Base-by-base conservation (phyloP, 2,888 invertebrate genomes). In the Agriopis marginaria region DNA sequence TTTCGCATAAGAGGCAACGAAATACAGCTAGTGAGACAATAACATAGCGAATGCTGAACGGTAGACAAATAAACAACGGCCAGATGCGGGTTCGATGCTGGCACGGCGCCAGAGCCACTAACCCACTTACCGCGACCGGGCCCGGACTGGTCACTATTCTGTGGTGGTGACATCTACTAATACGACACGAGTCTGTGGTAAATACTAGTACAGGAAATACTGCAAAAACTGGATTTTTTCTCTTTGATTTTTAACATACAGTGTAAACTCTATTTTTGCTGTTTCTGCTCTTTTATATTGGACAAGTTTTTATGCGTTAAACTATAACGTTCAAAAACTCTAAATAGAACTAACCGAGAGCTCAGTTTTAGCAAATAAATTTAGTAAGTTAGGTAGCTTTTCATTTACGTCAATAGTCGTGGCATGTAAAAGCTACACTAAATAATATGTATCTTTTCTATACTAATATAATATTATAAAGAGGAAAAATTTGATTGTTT, bases 51-150 rank as follows among this genome's bases (percentile, higher is more conserved):
- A 54, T 7, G 8, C 39, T 54, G 6, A 60, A 10, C 6, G 49
- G 65, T 55, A 64, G 70, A 62, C 62, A 63, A 39, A 56, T 70
- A 72, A 70, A 74, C 65, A 62, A 59, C 64, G 69, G 53, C 66
- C 72, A 72, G 72, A 73, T 71, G 8, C 11, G 71, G 70, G 67
- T 70, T 70, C 60, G 65, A 61, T 44, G 64, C 69, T 76, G 76
- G 76, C 75, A 14, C 17, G 56, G 64, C 32, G 76, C 76, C 76
- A 72, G 54, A 23, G 39, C 62, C 56, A 68, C 68, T 60, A 63
- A 68, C 68, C 62, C 51, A 71, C 56, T 66, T 56, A 55, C 54
- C 55, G 40, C 59, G 17, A 7, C 45, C 47, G 17, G 40, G 2
- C 49, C 9, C 32, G 53, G 12, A 62, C 47, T 56, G 4, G 5